Evolutionary conservation across 2,797 vertebrate genomes (phyloP).

Genomic region (Carcharodon carcharias): DNA sequence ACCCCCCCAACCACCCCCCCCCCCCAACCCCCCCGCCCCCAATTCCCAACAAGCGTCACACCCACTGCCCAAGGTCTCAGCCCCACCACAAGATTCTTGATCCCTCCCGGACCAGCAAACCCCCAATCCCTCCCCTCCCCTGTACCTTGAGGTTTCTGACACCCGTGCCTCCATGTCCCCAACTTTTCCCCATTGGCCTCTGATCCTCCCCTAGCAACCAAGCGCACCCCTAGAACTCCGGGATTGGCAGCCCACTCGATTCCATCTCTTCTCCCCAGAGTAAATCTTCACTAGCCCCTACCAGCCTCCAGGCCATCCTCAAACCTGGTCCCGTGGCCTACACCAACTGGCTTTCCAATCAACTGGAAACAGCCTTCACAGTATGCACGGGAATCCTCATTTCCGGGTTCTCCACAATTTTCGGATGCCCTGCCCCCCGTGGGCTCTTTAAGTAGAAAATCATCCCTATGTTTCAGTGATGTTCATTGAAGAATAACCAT

Average conservation of each 20-base stretch:
- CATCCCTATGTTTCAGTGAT: background rate
- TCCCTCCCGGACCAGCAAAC: background rate
- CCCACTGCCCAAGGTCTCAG: background rate
- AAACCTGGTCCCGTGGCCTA: too few relatives aligned
- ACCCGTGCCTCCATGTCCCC: background rate
- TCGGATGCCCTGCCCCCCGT: too few relatives aligned
- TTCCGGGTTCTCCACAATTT: too few relatives aligned
- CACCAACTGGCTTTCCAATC: too few relatives aligned
- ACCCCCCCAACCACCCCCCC: too few relatives aligned
- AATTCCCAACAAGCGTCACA: background rate
- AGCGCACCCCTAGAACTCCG: background rate
- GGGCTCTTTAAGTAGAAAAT: too few relatives aligned
- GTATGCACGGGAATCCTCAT: too few relatives aligned
- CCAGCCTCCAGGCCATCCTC: too few relatives aligned
- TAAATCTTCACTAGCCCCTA: background rate
- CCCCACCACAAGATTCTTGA: background rate
- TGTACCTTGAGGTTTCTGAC: background rate
- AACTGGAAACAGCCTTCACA: too few relatives aligned
- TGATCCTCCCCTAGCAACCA: background rate
- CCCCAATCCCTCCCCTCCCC: too few relatives aligned
- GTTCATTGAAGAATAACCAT: background rate
- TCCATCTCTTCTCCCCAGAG: background rate
- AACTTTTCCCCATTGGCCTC: background rate
- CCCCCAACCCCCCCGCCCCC: too few relatives aligned
- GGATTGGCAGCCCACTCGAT: background rate